Evolutionary conservation across 2,113 vertebrate genomes (phyloP).

Genomic region (Henicopernis longicauda): DNA sequence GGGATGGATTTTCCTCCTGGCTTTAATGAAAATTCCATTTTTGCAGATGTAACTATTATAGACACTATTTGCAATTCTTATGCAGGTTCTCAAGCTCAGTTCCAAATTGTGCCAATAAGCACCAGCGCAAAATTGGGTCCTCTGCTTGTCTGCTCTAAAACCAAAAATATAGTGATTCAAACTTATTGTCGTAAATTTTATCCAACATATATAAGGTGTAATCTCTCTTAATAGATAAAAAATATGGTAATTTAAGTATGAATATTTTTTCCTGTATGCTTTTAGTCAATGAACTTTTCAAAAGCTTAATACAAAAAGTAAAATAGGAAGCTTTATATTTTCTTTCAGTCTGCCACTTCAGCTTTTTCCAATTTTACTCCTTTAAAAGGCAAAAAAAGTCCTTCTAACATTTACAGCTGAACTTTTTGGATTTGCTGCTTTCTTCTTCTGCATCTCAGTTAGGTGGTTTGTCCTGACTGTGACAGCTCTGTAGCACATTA

Average conservation of each 20-base stretch:
- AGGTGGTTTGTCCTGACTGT: background rate
- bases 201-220: background rate
- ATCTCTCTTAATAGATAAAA: background rate
- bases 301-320: background rate
- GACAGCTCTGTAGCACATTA: conserved; percentile 4
- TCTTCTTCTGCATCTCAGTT: background rate
- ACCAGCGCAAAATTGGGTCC: background rate
- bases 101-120: background rate
- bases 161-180: background rate
- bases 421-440: background rate
- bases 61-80: background rate
- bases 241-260: background rate
- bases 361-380: background rate
- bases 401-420: background rate
- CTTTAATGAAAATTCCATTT: background rate
- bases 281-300: background rate
- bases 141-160: background rate
- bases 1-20: background rate
- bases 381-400: background rate
- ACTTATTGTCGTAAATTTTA: background rate
- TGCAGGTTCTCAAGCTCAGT: background rate
- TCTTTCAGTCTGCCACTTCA: background rate
- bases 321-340: background rate
- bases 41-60: background rate
- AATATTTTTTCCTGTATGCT: background rate